A percentile compares a stretch with the other conserved stretches of the same genome.
phyloP scores from a whole-genome alignment of 2,797 vertebrate species.

The Phrynocephalus guinanensis region DNA sequence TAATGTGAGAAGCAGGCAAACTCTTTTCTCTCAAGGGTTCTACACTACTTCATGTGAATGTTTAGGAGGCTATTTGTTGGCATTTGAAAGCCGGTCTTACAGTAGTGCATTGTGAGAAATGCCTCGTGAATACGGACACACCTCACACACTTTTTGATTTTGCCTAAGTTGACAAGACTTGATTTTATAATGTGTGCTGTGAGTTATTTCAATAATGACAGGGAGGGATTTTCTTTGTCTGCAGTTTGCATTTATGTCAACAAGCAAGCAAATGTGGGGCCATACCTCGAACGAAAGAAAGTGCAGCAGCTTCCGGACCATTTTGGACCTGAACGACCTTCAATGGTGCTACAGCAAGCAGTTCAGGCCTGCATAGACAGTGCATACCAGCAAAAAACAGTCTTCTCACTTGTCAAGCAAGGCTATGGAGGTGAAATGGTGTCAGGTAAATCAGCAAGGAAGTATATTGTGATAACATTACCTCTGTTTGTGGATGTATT shows the following conservation, averaged over 20 bases:
- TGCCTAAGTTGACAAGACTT: background rate
- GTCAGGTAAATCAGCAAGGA: slow-evolving; percentile 83
- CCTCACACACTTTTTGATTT: background rate
- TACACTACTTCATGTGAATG: background rate
- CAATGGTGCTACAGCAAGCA: slow-evolving; percentile 91
- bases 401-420: slow-evolving; percentile 95
- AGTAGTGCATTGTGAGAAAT: background rate
- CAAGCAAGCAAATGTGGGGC: slow-evolving; percentile 91
- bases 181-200: background rate
- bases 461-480: background rate
- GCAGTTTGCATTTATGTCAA: slow-evolving; percentile 97
- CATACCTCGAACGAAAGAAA: slow-evolving; percentile 93
- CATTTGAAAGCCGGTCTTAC: background rate
- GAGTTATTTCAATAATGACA: background rate
- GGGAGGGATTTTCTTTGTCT: slow-evolving; percentile 49
- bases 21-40: background rate
- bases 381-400: slow-evolving; percentile 92
- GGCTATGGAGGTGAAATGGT: slow-evolving; percentile 94
- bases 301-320: slow-evolving; percentile 94
- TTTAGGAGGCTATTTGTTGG: background rate
- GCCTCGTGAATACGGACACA: too few species aligned
- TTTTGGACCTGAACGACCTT: slow-evolving; percentile 91
- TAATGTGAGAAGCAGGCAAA: background rate
- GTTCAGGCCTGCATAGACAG: slow-evolving; percentile 98
- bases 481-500: background rate